Evolutionary conservation across 1,140 invertebrate species (phyloP).

Genomic region (Heliconius hewitsoni): DNA sequence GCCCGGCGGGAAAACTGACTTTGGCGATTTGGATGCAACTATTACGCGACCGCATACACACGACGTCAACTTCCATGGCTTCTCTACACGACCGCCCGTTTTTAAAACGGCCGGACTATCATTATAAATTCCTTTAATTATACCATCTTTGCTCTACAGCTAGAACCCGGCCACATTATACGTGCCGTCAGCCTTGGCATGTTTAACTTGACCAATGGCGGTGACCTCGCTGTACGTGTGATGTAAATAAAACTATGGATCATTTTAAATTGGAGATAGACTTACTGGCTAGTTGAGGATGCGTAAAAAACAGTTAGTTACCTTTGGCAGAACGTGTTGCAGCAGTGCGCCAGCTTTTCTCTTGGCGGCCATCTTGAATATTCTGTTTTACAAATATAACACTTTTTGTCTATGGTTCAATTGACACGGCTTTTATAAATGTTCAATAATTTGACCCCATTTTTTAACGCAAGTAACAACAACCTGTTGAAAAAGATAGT

Average conservation of each 20-base stretch:
- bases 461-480: slow-evolving; percentile 40
- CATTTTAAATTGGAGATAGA: slow-evolving; percentile 31
- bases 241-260: slow-evolving; percentile 22
- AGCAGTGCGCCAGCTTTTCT: slow-evolving; percentile 80
- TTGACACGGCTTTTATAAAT: slow-evolving; percentile 44
- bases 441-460: slow-evolving; percentile 67
- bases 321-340: slow-evolving; percentile 81
- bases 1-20: slow-evolving; percentile 77
- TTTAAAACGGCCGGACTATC: slow-evolving; percentile 47
- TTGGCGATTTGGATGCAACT: slow-evolving; percentile 76
- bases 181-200: slow-evolving; percentile 56
- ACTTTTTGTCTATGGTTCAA: slow-evolving; percentile 70
- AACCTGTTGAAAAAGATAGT: slow-evolving; percentile 34
- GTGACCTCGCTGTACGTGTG: slow-evolving; percentile 36
- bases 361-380: slow-evolving; percentile 78
- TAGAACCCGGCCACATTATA: slow-evolving; percentile 55
- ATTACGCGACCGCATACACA: slow-evolving; percentile 58
- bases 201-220: slow-evolving; percentile 53
- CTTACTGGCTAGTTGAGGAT: slow-evolving; percentile 42
- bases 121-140: slow-evolving; percentile 74
- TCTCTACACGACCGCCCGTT: slow-evolving; percentile 31
- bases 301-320: slow-evolving; percentile 61
- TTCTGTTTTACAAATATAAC: slow-evolving; percentile 57
- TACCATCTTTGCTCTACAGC: slow-evolving; percentile 66
- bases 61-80: slow-evolving; percentile 42